Evolutionary conservation across 2,113 vertebrate genomes (phyloP).

Genomic region (Pristiophorus japonicus): DNA sequence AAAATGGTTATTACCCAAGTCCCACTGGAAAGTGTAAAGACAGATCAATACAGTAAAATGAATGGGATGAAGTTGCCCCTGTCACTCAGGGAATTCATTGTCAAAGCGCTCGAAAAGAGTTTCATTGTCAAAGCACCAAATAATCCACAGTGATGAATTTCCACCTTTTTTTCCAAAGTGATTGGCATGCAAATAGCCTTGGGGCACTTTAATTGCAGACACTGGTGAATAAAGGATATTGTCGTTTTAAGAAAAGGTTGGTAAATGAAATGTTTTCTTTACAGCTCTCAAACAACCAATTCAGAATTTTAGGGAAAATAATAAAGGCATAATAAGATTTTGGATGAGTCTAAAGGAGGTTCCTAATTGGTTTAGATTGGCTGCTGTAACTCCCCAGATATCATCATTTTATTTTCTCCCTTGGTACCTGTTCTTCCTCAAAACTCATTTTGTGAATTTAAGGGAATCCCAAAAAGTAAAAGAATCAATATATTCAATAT

Average conservation of each 20-base stretch:
- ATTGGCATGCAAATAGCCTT: neutral
- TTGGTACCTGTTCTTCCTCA: neutral
- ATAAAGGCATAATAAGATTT: neutral
- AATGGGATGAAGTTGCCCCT: constrained; percentile 31
- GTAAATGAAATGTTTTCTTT: neutral
- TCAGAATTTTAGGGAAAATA: neutral
- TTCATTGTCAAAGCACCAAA: constrained; percentile 26
- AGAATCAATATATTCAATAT: no score
- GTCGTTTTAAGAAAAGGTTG: neutral
- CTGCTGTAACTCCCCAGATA: neutral
- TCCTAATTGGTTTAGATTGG: neutral
- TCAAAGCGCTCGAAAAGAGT: no score
- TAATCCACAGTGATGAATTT: neutral
- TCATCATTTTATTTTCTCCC: neutral
- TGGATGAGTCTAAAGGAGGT: neutral
- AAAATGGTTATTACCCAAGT: constrained; percentile 31
- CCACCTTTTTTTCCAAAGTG: neutral
- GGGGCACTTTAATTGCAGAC: neutral
- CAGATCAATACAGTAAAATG: constrained; percentile 28
- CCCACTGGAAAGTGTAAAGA: constrained; percentile 30
- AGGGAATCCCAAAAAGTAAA: no score
- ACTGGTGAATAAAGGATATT: neutral
- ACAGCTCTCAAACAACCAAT: neutral
- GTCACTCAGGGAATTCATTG: constrained; percentile 34
- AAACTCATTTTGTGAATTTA: neutral